These are phyloP conservation scores for Dryomyza anilis DNA, from an alignment of 2,888 invertebrate genomes.

Conservation along the genomic window DNA sequence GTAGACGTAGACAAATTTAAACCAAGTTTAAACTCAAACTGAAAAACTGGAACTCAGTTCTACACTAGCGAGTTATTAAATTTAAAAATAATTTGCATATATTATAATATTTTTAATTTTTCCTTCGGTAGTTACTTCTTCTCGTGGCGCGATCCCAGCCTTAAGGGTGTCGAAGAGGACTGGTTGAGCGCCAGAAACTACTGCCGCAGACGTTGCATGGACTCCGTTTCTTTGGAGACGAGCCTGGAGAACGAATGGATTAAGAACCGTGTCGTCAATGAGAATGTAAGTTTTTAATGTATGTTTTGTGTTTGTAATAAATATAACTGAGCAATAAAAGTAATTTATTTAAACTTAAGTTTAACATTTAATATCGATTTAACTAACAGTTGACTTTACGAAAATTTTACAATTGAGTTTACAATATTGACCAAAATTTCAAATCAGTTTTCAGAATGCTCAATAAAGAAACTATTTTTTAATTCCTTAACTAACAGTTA, in stretches of 20 bases:
- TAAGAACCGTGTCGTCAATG: constrained; percentile 76
- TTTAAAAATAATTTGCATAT: no score
- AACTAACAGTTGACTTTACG: not conserved
- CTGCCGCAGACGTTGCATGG: constrained; percentile 89
- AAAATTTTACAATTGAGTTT: no score
- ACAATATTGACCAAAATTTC: no score
- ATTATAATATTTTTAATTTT: constrained; percentile 3
- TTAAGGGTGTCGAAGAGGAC: constrained; percentile 77
- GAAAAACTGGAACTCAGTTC: no score
- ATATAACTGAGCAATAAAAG: not conserved
- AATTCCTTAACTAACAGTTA: no score
- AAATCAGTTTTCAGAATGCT: no score
- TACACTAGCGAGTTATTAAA: no score
- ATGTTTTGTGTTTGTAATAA: not conserved
- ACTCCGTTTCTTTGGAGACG: constrained; percentile 83
- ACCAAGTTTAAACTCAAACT: no score
- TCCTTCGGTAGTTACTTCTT: constrained; percentile 74
- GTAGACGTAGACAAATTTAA: no score
- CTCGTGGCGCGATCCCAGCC: constrained; percentile 81
- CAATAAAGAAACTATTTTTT: no score
- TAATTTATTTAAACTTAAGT: not conserved
- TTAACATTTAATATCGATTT: not conserved
- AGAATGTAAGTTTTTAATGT: constrained; percentile 68
- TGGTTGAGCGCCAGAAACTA: constrained; percentile 86
- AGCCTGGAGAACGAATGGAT: constrained; percentile 87